phyloP scores from a whole-genome alignment of 1,140 invertebrate species.

The Leptestheria dahalacensis region DNA sequence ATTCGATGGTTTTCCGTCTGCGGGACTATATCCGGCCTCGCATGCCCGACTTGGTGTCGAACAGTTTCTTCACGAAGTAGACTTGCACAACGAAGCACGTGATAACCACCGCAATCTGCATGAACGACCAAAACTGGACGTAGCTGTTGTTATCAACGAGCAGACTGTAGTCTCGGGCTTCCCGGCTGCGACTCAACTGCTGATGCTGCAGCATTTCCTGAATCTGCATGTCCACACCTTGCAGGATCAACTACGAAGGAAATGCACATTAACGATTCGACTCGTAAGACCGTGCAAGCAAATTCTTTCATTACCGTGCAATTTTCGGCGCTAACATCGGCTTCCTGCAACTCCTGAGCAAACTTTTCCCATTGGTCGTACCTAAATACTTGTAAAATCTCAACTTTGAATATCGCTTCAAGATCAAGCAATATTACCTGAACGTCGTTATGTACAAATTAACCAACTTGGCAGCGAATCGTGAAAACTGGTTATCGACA shows the following conservation, averaged over 20 bases:
- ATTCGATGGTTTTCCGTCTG: too few species aligned
- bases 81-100: slow-evolving; percentile 61
- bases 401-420: neutral
- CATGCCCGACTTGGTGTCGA: slow-evolving; percentile 44
- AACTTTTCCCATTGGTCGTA: slow-evolving; percentile 89
- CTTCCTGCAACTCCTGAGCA: slow-evolving; percentile 69
- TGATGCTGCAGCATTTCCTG: slow-evolving; percentile 72
- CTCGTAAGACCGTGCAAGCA: neutral
- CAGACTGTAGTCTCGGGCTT: slow-evolving; percentile 64
- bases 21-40: slow-evolving; percentile 3
- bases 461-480: slow-evolving; percentile 79
- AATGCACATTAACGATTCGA: slow-evolving; percentile 6
- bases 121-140: slow-evolving; percentile 69
- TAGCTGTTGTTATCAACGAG: slow-evolving; percentile 68
- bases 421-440: slow-evolving; percentile 32
- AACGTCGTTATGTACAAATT: slow-evolving; percentile 88
- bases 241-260: slow-evolving; percentile 42
- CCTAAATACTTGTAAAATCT: slow-evolving; percentile 32
- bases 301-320: slow-evolving; percentile 44
- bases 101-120: slow-evolving; percentile 67
- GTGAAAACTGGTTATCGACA: slow-evolving; percentile 85
- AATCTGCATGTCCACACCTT: slow-evolving; percentile 62
- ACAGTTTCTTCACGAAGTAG: slow-evolving; percentile 74
- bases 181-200: slow-evolving; percentile 55
- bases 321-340: slow-evolving; percentile 75